Percentiles rank a stretch among this genome's conserved stretches.
phyloP scores from a whole-genome alignment of 2,797 vertebrate genomes.

The Etheostoma nigrum region DNA sequence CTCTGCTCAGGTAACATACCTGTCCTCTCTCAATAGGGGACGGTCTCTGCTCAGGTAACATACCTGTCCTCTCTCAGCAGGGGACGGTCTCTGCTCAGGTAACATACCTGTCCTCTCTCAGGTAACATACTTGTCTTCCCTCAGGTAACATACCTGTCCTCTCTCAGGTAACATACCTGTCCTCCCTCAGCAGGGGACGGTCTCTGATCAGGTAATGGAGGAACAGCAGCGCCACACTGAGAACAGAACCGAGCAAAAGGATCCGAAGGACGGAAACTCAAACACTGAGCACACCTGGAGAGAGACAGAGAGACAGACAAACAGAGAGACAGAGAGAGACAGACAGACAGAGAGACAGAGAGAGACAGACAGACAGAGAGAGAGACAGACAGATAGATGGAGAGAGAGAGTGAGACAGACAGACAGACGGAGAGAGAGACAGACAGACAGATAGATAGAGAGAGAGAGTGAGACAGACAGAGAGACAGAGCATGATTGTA shows the following conservation, averaged over 20 bases:
- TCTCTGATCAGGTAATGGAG: slow-evolving; percentile 78
- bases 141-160: no score
- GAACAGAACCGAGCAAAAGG: slow-evolving; percentile 90
- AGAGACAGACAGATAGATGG: background rate
- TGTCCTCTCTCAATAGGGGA: no score
- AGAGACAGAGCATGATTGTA: no score
- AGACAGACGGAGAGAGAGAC: background rate
- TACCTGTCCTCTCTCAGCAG: no score
- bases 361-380: background rate
- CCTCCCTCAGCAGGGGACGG: slow-evolving; percentile 83
- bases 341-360: background rate
- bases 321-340: background rate
- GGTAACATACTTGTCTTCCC: no score
- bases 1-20: no score
- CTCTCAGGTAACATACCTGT: no score
- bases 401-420: background rate
- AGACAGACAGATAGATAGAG: background rate
- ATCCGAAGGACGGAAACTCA: slow-evolving; percentile 84
- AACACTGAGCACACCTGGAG: slow-evolving; percentile 87
- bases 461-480: background rate
- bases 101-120: no score
- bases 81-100: no score
- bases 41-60: slow-evolving; percentile 35
- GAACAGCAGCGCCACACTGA: slow-evolving; percentile 87
- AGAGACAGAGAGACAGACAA: background rate